Percentiles rank a stretch among this genome's conserved stretches.
phyloP scores from a whole-genome alignment of 2,113 vertebrate genomes.

The Prietella phreatophila region DNA sequence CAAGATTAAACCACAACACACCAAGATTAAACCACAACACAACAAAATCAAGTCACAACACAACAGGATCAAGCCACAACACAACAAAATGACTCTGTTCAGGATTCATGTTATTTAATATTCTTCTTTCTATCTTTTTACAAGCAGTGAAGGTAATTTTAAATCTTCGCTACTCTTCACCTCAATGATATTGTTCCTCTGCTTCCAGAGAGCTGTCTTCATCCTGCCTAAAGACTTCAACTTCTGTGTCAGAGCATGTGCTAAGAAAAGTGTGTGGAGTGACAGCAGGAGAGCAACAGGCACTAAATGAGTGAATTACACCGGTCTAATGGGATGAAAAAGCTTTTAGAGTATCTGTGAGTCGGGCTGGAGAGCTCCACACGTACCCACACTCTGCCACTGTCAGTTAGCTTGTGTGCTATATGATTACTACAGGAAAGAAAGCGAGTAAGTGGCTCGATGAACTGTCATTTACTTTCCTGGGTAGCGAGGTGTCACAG shows the following conservation, averaged over 20 bases:
- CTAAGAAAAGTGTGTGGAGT: constrained; percentile 26
- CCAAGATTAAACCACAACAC: too few relatives aligned
- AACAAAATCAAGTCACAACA: too few relatives aligned
- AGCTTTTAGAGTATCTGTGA: constrained; percentile 47
- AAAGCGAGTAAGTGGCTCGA: constrained; percentile 38
- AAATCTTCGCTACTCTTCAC: not conserved
- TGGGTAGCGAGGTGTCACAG: not conserved
- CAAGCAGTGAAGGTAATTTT: not conserved
- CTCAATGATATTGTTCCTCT: not conserved
- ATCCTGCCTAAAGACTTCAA: constrained; percentile 26
- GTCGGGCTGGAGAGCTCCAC: constrained; percentile 28
- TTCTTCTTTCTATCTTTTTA: not conserved
- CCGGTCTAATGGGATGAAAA: constrained; percentile 50
- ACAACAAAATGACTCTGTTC: too few relatives aligned
- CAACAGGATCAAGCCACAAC: too few relatives aligned
- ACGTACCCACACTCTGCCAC: constrained; percentile 10
- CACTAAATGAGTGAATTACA: constrained; percentile 47
- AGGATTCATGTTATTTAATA: not conserved
- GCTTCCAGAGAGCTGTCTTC: not conserved
- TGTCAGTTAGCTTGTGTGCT: constrained; percentile 47
- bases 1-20: too few relatives aligned
- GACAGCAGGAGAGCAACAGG: constrained; percentile 34
- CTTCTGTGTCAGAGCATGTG: not conserved
- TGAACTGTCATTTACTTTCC: constrained; percentile 51
- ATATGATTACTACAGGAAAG: constrained; percentile 48